Conservation (phyloP, 1,140 invertebrate genomes). For the Homarus americanus region DNA sequence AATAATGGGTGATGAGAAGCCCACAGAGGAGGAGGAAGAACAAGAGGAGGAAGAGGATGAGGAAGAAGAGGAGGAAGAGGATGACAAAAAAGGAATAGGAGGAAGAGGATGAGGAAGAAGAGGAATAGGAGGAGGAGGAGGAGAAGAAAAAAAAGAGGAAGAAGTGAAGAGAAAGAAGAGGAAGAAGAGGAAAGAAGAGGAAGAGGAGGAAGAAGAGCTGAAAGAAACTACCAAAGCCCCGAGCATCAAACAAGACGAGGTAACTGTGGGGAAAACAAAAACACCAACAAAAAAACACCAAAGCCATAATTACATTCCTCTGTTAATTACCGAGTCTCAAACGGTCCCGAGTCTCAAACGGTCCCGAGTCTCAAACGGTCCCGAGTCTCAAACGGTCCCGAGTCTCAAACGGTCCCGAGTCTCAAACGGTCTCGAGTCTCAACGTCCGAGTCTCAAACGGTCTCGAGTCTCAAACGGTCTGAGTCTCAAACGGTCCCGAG, state of each 20-base stretch:
- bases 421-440: too few species aligned
- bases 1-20: neutral
- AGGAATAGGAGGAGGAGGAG: neutral
- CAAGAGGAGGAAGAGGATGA: neutral
- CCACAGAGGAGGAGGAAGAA: neutral
- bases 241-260: slow-evolving; percentile 8
- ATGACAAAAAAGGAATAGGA: neutral
- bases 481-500: too few species aligned
- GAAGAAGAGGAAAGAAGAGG: neutral
- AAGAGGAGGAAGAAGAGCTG: neutral
- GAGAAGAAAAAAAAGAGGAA: neutral
- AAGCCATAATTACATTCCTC: slow-evolving; percentile 40
- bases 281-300: neutral
- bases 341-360: neutral
- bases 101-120: neutral
- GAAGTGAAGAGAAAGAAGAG: neutral
- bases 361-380: too few species aligned
- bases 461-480: too few species aligned
- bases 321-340: slow-evolving; percentile 23
- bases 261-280: neutral
- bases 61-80: neutral
- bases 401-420: too few species aligned
- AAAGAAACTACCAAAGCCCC: slow-evolving; percentile 31
- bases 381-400: too few species aligned
- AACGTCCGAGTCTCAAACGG: too few species aligned